Evolutionary conservation across 2,113 vertebrate genomes (phyloP).

Genomic region (Lycaon pictus): DNA sequence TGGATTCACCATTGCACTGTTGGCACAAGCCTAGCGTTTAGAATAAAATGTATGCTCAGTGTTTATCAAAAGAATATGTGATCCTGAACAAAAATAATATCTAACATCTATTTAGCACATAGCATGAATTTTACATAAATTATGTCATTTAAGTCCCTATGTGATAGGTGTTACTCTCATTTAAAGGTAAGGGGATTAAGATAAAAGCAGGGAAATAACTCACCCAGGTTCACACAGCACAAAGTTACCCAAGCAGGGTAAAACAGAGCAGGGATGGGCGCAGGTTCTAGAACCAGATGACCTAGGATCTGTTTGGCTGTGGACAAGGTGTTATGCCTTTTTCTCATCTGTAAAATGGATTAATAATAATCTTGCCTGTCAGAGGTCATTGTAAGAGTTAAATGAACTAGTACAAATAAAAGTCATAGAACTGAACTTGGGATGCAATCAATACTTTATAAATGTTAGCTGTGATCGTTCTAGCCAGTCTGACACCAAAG

Average conservation of each 20-base stretch:
- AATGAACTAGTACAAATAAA: not conserved
- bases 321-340: not conserved
- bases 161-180: not conserved
- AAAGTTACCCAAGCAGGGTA: not conserved
- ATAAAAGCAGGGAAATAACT: not conserved
- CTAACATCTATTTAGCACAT: not conserved
- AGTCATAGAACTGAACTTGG: not conserved
- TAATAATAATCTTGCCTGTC: not conserved
- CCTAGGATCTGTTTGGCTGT: not conserved
- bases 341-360: not conserved
- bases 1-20: not conserved
- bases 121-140: not conserved
- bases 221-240: not conserved
- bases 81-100: not conserved
- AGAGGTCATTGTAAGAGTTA: not conserved
- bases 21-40: too few relatives aligned
- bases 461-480: not conserved
- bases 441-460: not conserved
- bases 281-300: not conserved
- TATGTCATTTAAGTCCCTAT: not conserved
- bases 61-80: not conserved
- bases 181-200: not conserved
- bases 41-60: not conserved
- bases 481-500: not conserved
- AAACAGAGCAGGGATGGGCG: not conserved